A percentile compares a stretch with the other conserved stretches of the same genome.
phyloP scores from a whole-genome alignment of 1,140 invertebrate species.

The Drosophila equinoxialis region DNA sequence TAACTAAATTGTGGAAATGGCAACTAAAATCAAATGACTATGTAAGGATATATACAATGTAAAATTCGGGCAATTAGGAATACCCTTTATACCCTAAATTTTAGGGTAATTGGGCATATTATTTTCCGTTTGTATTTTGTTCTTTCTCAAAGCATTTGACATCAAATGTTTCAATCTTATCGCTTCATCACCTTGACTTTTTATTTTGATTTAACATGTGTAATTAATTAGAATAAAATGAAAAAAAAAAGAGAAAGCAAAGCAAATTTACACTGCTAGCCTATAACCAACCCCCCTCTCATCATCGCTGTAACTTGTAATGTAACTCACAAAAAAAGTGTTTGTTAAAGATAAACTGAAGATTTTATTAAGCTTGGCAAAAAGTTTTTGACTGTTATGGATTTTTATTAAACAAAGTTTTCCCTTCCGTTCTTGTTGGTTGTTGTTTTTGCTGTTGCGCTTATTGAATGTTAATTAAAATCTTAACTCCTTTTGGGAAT shows the following conservation, averaged over 20 bases:
- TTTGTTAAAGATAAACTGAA: constrained; percentile 55
- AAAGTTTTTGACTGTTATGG: constrained; percentile 46
- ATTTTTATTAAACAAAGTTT: constrained; percentile 58
- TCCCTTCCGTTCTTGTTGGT: background rate
- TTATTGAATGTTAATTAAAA: constrained; percentile 59
- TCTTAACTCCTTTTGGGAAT: constrained; percentile 34
- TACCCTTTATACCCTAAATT: too few relatives aligned
- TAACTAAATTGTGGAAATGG: too few relatives aligned
- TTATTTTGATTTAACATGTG: constrained; percentile 62
- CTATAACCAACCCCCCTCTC: background rate
- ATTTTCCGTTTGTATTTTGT: constrained; percentile 15
- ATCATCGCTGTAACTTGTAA: too few relatives aligned
- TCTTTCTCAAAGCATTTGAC: constrained; percentile 26
- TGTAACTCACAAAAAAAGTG: background rate
- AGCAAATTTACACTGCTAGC: constrained; percentile 41
- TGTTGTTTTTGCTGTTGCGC: constrained; percentile 41
- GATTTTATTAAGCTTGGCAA: constrained; percentile 49
- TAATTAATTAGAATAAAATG: constrained; percentile 58
- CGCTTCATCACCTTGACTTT: constrained; percentile 56
- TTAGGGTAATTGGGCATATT: background rate
- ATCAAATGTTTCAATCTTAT: constrained; percentile 68
- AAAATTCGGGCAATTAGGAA: too few relatives aligned
- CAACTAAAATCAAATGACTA: too few relatives aligned
- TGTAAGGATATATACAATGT: too few relatives aligned
- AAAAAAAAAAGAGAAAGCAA: background rate